Base-by-base conservation (phyloP, 2,113 vertebrate genomes). In the Monopterus albus region DNA sequence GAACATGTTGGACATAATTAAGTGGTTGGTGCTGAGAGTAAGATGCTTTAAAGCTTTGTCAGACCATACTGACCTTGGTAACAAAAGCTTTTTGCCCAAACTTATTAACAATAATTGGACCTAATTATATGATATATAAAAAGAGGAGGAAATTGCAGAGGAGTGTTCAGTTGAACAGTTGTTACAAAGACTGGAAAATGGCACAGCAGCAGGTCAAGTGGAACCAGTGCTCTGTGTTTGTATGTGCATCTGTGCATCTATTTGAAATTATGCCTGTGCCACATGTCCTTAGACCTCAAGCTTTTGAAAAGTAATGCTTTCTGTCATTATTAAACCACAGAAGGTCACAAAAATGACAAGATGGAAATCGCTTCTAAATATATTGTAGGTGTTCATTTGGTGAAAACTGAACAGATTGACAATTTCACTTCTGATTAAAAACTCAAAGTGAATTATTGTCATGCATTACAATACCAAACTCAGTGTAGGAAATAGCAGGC, bases 101-200 rank as follows among this genome's bases (percentile, higher is more conserved):
- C 79, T 82, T 85, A 87, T 85, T 81, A 85, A 82, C 76, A 77
- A 83, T 89, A 87, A 87, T 87, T 89, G 71, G 76, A 83, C 57
- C 55, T 82, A 89, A 88, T 87, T 88, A 87, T 82, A 82, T 73
- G 53, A 85, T 55, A 52, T 78, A 77, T 66, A 64, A 86, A 87
- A 85, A 65, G 73, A 81, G 38, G 51, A 51, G 64, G 66, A 87
- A 85, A 88, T 86, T 85, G 76, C 55, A 31, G 68, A 59, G 72
- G 63, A 60, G 57, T 47, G 28, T 78, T 87, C 53, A 63, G 56
- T 64, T 67, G 75, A 79, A 72, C 70, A 69, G 74, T 72, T 7
- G 11, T 78, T 81, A 66, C 49, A 76, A 40, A 79, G 67, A 49
- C 46, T 46, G 49, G 38, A 72, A 79, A 76, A 74, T 47, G 49